Conservation (phyloP, 2,113 vertebrate genomes). For the Acanthochromis polyacanthus region DNA sequence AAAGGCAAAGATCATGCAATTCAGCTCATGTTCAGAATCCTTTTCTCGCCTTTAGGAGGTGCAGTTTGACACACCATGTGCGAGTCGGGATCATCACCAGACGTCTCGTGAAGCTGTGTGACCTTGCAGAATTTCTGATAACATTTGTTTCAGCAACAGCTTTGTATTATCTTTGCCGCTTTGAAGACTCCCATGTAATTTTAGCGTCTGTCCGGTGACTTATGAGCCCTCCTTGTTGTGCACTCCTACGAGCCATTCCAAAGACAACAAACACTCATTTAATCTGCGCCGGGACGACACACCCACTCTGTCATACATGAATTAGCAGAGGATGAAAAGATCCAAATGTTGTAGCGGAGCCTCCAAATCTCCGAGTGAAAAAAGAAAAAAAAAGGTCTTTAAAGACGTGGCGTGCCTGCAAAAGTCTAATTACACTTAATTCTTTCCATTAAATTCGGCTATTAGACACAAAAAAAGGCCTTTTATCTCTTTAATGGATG, state of each 20-base stretch:
- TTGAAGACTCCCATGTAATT: conserved; percentile 25
- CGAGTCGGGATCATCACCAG: conserved; percentile 32
- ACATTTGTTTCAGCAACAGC: conserved; percentile 33
- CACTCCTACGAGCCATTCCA: conserved; percentile 39
- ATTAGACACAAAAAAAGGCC: conserved; percentile 14
- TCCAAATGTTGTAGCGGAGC: conserved; percentile 24
- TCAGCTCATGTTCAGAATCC: background rate
- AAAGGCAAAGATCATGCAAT: background rate
- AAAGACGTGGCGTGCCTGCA: background rate
- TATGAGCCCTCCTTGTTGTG: conserved; percentile 26
- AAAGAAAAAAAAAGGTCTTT: background rate
- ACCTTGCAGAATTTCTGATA: conserved; percentile 16
- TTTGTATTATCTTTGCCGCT: conserved; percentile 4
- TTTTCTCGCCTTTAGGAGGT: conserved; percentile 36
- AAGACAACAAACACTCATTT: conserved; percentile 59
- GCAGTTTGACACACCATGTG: conserved; percentile 39
- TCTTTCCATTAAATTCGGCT: conserved; percentile 19
- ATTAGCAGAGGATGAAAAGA: conserved; percentile 40
- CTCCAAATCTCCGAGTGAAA: conserved; percentile 8
- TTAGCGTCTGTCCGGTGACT: conserved; percentile 40
- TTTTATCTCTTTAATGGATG: conserved; percentile 29
- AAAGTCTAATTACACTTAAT: conserved; percentile 52
- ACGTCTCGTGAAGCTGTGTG: background rate
- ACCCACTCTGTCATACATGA: conserved; percentile 23
- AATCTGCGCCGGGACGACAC: conserved; percentile 29